Percentiles rank a stretch among this genome's conserved stretches.
Conservation (phyloP, 1,140 invertebrate genomes). For the Lanistes nyassanus region DNA sequence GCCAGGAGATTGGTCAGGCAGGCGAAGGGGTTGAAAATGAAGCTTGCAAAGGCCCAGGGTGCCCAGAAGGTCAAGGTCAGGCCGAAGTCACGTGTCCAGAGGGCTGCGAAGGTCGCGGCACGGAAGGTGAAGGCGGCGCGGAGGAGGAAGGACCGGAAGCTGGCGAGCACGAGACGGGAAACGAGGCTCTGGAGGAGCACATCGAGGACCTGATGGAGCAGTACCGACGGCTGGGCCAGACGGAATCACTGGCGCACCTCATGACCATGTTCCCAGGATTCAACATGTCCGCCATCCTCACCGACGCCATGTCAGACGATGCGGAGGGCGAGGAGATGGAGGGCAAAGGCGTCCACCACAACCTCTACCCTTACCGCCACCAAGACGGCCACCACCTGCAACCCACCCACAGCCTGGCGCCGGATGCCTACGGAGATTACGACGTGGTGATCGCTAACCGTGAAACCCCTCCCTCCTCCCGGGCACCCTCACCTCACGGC, state of each 20-base stretch:
- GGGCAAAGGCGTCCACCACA: background rate
- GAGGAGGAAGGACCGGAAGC: slow-evolving; percentile 16
- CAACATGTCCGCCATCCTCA: slow-evolving; percentile 24
- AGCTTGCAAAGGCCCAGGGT: background rate
- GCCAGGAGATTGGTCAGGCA: background rate
- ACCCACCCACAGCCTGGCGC: slow-evolving; percentile 2
- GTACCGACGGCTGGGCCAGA: background rate
- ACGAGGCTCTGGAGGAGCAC: slow-evolving; percentile 26
- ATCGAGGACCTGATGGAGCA: slow-evolving; percentile 22
- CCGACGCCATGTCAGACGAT: slow-evolving; percentile 8
- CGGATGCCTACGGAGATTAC: slow-evolving; percentile 11
- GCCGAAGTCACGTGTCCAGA: background rate
- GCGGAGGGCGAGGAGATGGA: slow-evolving; percentile 15
- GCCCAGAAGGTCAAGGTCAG: background rate
- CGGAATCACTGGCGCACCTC: slow-evolving; percentile 16
- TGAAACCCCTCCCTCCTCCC: background rate
- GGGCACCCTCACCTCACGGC: background rate
- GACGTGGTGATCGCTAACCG: background rate
- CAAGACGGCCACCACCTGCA: background rate
- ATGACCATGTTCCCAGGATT: slow-evolving; percentile 23
- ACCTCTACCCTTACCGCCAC: too few species aligned
- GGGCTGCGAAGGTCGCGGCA: background rate
- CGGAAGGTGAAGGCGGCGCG: background rate
- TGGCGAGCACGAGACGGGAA: slow-evolving; percentile 1
- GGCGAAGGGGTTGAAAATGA: background rate